Evolutionary conservation across 2,797 vertebrate species (phyloP).

Genomic region (Caiman crocodilus): DNA sequence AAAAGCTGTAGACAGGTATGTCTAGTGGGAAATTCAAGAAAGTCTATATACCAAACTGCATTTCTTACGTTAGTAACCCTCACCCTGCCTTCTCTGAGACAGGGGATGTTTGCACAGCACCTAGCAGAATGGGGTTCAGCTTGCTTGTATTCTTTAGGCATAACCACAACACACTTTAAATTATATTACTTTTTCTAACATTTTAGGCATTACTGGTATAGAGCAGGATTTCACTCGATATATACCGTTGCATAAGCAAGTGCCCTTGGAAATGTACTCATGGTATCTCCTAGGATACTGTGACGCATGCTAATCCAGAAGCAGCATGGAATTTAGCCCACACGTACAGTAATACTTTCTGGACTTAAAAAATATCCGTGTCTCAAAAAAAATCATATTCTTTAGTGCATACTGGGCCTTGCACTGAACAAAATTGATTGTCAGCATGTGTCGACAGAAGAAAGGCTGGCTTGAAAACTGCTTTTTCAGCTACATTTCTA

Average conservation of each 20-base stretch:
- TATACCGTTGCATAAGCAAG: background rate
- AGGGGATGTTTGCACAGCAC: background rate
- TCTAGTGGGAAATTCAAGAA: background rate
- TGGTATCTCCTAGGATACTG: background rate
- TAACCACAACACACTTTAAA: background rate
- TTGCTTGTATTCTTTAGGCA: background rate
- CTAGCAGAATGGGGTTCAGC: background rate
- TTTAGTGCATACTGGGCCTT: background rate
- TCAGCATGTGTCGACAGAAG: background rate
- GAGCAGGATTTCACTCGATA: background rate
- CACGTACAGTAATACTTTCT: fast-evolving
- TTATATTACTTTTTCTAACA: background rate
- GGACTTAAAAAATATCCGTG: background rate
- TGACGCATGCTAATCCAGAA: background rate
- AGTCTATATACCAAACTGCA: background rate
- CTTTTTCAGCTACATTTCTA: background rate
- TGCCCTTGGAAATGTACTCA: background rate
- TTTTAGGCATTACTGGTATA: background rate
- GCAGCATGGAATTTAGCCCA: background rate
- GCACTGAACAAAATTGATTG: background rate
- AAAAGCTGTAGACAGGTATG: background rate
- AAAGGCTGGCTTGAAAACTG: slow-evolving; percentile 3
- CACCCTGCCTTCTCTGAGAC: background rate
- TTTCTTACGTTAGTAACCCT: background rate
- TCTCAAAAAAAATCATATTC: background rate